Percentiles rank a stretch among this genome's conserved stretches.
These are phyloP conservation scores for Melospiza melodia DNA, from an alignment of 2,113 vertebrate genomes.

Conservation along the genomic window DNA sequence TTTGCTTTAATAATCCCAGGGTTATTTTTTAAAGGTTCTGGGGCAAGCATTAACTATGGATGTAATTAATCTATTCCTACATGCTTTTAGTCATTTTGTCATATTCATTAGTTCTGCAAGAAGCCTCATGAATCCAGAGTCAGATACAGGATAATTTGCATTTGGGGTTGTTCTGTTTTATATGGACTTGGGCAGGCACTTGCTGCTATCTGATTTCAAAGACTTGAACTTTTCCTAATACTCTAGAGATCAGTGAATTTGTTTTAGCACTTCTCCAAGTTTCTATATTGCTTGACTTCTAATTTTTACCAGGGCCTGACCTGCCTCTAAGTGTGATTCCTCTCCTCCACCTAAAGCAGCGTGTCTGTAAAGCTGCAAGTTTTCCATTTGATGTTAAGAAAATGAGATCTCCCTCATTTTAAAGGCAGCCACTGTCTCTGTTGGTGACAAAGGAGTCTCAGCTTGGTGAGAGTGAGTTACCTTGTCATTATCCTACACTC, in stretches of 20 bases:
- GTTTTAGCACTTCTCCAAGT: not conserved
- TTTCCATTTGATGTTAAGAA: not conserved
- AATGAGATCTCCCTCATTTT: not conserved
- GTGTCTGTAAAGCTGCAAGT: not conserved
- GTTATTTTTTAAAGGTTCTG: not conserved
- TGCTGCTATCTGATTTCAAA: conserved; percentile 27
- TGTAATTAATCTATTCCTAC: not conserved
- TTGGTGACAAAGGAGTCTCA: accelerated
- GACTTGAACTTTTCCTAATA: not conserved
- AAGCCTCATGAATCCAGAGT: not conserved
- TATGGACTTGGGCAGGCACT: not conserved
- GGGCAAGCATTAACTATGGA: not conserved
- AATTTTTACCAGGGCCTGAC: not conserved
- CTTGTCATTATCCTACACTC: not conserved
- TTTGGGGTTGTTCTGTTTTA: not conserved
- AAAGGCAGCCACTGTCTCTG: not conserved
- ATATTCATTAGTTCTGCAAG: not conserved
- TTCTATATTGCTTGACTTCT: not conserved
- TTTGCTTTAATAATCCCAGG: not conserved
- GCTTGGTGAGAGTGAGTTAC: not conserved
- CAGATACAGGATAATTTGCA: not conserved
- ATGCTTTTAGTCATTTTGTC: conserved; percentile 4
- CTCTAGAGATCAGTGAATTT: not conserved
- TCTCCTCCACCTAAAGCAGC: not conserved
- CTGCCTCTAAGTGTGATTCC: not conserved